These are phyloP conservation scores for Muschampia plurimacula DNA, from an alignment of 2,888 invertebrate genomes.

Conservation along the genomic window DNA sequence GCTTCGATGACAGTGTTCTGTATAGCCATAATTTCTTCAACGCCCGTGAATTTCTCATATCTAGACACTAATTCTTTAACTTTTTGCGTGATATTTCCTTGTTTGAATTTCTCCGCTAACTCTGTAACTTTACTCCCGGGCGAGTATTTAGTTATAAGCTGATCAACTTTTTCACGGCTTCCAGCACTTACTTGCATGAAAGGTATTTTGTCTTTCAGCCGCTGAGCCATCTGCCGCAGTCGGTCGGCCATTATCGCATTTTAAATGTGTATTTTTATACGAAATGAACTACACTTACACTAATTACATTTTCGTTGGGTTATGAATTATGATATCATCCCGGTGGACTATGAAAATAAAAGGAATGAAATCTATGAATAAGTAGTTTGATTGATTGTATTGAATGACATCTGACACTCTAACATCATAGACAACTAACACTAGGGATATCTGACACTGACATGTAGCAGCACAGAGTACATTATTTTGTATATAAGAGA, in stretches of 20 bases:
- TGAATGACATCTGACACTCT: constrained; percentile 1
- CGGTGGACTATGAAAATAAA: constrained; percentile 14
- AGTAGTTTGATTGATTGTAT: neutral
- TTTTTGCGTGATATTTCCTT: constrained; percentile 62
- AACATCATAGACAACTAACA: no score
- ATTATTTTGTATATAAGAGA: no score
- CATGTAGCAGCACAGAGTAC: neutral
- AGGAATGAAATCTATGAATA: no score
- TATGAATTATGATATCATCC: constrained; percentile 55
- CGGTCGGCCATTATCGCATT: constrained; percentile 79
- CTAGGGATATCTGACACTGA: no score
- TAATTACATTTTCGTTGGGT: constrained; percentile 47
- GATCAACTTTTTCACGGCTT: constrained; percentile 71
- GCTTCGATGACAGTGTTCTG: constrained; percentile 91
- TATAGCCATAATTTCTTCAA: constrained; percentile 91
- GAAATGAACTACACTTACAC: constrained; percentile 48
- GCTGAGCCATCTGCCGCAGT: constrained; percentile 69
- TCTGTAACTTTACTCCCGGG: constrained; percentile 68
- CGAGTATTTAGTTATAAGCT: constrained; percentile 69
- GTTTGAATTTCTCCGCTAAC: constrained; percentile 73
- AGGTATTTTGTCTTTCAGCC: constrained; percentile 69
- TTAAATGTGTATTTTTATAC: constrained; percentile 49
- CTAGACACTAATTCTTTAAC: constrained; percentile 82
- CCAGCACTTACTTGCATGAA: constrained; percentile 58
- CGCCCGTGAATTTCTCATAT: constrained; percentile 91